These are phyloP conservation scores for Metopia argyrocephala DNA, from an alignment of 2,888 invertebrate genomes.

Conservation along the genomic window DNA sequence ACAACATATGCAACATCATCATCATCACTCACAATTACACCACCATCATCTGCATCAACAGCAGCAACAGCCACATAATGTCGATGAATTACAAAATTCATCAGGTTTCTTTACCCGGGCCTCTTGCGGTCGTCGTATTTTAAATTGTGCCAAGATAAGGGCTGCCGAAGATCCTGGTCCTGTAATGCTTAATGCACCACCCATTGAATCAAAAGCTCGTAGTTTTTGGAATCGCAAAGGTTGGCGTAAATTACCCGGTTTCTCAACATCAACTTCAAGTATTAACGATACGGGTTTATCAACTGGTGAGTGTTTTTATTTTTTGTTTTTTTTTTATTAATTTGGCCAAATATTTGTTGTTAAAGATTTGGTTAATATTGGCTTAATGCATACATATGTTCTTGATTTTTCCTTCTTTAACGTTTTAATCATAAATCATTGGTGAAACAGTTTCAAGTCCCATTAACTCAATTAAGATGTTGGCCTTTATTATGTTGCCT, in stretches of 20 bases:
- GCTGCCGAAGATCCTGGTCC: constrained; percentile 79
- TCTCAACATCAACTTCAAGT: constrained; percentile 85
- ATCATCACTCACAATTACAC: not conserved
- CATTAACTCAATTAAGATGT: constrained; percentile 59
- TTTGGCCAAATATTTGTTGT: no score
- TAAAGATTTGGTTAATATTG: no score
- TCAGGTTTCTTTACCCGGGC: constrained; percentile 74
- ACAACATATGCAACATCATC: constrained; percentile 43
- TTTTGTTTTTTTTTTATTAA: not conserved
- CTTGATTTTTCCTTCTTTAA: no score
- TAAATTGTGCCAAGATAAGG: constrained; percentile 79
- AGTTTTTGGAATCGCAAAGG: constrained; percentile 87
- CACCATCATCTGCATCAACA: constrained; percentile 1
- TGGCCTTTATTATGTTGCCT: constrained; percentile 29
- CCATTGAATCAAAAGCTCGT: constrained; percentile 76
- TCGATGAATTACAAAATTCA: constrained; percentile 55
- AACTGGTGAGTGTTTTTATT: constrained; percentile 80
- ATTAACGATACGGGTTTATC: constrained; percentile 83
- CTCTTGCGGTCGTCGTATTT: constrained; percentile 77
- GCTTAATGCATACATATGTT: no score
- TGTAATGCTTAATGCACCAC: constrained; percentile 67
- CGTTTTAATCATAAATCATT: not conserved
- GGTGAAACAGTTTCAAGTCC: constrained; percentile 46
- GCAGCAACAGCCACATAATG: not conserved
- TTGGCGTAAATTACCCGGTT: constrained; percentile 88